Evolutionary conservation across 2,888 invertebrate genomes (phyloP), one percentile per base, ranked within the genome.

Genomic region (Matsumyia berberina): DNA sequence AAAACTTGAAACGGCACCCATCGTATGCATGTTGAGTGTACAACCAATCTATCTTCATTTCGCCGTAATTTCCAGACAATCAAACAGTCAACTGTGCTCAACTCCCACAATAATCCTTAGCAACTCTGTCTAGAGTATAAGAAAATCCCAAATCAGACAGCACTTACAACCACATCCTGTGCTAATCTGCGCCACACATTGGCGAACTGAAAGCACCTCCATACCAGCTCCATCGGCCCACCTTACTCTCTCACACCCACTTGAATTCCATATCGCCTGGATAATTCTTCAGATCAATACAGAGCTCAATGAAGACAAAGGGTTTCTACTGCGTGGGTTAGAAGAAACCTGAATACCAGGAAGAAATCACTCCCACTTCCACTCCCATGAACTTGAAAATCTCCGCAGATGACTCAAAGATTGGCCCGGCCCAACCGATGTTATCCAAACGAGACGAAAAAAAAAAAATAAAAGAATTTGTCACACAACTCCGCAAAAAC

Each of bases 41-140:
- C 31, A 42, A 11, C 44, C 33, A 62, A 62, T 62, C 60, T 79
- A 58, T 74, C 80, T 80, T 57, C 85, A 76, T 76, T 70, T 70
- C 69, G 49, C 44, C 69, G 69, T 80, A 80, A 85, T 76, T 80
- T 80, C 57, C 39, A 66, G 58, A 49, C 74, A 80, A 76, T 80
- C 69, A 53, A 58, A 44, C 70, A 76, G 74, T 76, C 74, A 77
- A 70, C 46, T 64, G 12, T 8, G 17, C 33, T 60, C 24, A 55
- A 46, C 70, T 74, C 39, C 62, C 19, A 51, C 57, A 80, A 35
- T 62, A 85, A 76, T 80, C 79, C 62, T 44, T n/a, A 66, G 76
- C 72, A 83, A 72, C 57, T 55, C 37, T 64, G 73, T 53, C 64
- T 51, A 44, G 51, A 53, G 67, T 39, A 19, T 49, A 37, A 73